A percentile compares a stretch with the other conserved stretches of the same genome.
These are phyloP conservation scores for Tetropium fuscum DNA, from an alignment of 2,888 invertebrate species.

Conservation along the genomic window DNA sequence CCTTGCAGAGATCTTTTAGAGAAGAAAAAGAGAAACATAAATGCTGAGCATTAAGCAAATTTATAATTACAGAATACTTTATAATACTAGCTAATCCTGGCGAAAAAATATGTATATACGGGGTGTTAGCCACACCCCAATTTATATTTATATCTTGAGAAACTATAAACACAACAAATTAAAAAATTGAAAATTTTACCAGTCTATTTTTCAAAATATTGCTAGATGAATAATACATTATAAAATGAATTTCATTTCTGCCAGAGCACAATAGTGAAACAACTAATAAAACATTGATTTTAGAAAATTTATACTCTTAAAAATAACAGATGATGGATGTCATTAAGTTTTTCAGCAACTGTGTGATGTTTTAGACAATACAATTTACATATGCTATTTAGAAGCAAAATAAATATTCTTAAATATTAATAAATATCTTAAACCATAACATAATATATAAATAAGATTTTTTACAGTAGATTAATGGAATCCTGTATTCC, in stretches of 20 bases:
- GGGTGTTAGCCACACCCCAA: background rate
- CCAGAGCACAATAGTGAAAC: conserved; percentile 35
- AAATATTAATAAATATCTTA: conserved; percentile 25
- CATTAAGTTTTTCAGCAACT: background rate
- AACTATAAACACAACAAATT: conserved; percentile 30
- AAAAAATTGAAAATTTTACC: conserved; percentile 35
- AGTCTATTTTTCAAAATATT: conserved; percentile 52
- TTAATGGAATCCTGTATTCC: too few relatives aligned
- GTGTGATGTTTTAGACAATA: conserved; percentile 18
- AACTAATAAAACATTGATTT: conserved; percentile 25
- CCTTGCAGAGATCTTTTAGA: conserved; percentile 47
- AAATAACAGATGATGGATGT: background rate
- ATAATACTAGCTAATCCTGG: conserved; percentile 45
- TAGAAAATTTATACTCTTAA: conserved; percentile 14
- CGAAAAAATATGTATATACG: conserved; percentile 16
- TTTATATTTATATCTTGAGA: conserved; percentile 41
- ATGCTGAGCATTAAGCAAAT: conserved; percentile 43
- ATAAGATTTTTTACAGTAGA: conserved; percentile 23
- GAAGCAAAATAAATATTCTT: conserved; percentile 21
- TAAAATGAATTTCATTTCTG: conserved; percentile 30
- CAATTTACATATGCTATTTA: conserved; percentile 8
- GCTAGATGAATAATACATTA: conserved; percentile 58
- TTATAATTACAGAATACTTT: conserved; percentile 34
- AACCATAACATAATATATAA: conserved; percentile 26
- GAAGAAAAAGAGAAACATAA: conserved; percentile 31